Percentiles rank a stretch among this genome's conserved stretches.
Conservation (phyloP, 2,113 vertebrate genomes). For the Rhipidura dahli region DNA sequence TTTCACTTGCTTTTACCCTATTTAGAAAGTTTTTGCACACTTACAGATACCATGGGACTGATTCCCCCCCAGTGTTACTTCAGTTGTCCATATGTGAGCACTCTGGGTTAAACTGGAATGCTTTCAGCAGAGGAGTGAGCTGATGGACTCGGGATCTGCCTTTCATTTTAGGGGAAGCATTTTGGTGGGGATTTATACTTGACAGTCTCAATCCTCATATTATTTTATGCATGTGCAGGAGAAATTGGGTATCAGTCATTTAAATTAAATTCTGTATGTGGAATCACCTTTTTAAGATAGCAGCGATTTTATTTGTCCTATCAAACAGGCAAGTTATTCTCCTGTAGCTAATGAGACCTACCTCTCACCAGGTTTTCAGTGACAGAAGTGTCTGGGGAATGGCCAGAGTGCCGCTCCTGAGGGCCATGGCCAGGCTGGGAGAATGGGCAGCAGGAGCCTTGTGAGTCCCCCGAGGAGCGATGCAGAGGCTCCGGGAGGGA, state of each 20-base stretch:
- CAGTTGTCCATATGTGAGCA: not conserved
- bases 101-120: not conserved
- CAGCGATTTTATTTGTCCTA: not conserved
- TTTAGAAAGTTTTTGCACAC: not conserved
- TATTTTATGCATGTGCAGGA: not conserved
- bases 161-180: not conserved
- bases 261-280: not conserved
- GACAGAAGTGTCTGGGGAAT: not conserved
- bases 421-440: not conserved
- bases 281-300: not conserved
- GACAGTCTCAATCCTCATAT: not conserved
- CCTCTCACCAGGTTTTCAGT: too few relatives aligned
- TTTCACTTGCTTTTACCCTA: not conserved
- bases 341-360: not conserved
- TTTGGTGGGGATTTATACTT: not conserved
- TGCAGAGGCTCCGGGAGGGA: not conserved
- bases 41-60: not conserved
- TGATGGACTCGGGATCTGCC: not conserved
- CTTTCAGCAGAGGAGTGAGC: not conserved
- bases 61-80: not conserved
- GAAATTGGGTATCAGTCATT: not conserved
- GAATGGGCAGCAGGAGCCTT: not conserved
- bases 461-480: accelerated
- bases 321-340: not conserved
- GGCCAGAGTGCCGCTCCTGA: not conserved